Evolutionary conservation across 1,140 invertebrate species (phyloP), one percentile per base, ranked within the genome.

Genomic region (Lordiphosa mommai): DNA sequence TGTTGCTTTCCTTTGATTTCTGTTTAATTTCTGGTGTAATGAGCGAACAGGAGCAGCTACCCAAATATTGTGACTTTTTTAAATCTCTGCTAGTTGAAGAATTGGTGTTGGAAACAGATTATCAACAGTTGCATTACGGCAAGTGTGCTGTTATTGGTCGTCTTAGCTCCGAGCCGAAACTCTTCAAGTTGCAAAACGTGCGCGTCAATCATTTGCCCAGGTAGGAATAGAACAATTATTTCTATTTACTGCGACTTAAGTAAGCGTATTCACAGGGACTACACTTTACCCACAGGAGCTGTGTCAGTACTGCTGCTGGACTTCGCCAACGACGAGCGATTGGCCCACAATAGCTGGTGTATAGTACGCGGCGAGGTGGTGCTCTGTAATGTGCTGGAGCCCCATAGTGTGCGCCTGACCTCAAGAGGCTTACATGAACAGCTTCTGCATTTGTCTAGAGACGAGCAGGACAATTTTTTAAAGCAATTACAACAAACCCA

Each of bases 81-180:
- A 77, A 84, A 14, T 38, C 60, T 48, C 32, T 82, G 2, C 37
- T 87, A 8, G 74, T 87, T 0, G 85, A 87, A 40, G 85, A 87
- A 29, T 10, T 87, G 12, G 65, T 27, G 5, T 46, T 87, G 9
- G 64, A 77, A 17, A 17, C 47, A 1, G 65, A 80, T 33, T 87
- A 66, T 20, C 37, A 29, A 2, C 36, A 51, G 1, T 5, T 87
- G 0, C 85, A 87, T 16, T 87, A 71, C 53, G 85, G 85, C 0
- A 70, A 82, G 30, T 85, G 79, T 43, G 44, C 70, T 12, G 32
- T 87, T 9, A 73, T 85, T 48, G 85, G 85, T 7, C 59, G 79
- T 16, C 38, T 84, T 2, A 20, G 38, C 10, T 13, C 52, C 0
- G n/a, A 53, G 16, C 12, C 55, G 1, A 49, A 67, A 12, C 32